Evolutionary conservation across 2,797 vertebrate genomes (phyloP), one percentile per base, ranked within the genome.

Genomic region (Heteromormyrus szaboi): DNA sequence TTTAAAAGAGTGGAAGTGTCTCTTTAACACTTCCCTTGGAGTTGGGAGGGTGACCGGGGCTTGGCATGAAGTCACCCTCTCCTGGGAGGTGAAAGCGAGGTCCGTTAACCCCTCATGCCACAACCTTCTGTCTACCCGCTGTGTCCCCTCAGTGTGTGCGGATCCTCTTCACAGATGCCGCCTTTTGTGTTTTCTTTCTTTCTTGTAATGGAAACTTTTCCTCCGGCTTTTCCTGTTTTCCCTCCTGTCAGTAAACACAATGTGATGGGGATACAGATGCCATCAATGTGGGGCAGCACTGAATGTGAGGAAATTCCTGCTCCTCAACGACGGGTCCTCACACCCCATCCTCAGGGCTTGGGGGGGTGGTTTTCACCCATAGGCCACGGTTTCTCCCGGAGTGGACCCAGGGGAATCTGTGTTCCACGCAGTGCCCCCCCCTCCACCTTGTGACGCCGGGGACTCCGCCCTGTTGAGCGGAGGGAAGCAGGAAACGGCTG

Each of bases 291-390:
- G 12, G 4, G 17, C 33, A 81, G 86, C 6, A 65, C 59, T 44
- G 88, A 85, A 90, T 76, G 44, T 25, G 56, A 88, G 86, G 89
- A 91, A 91, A 88, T 88, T 88, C 88, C 89, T 65, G 48, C 37
- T 87, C 83, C 85, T 87, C 88, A 90, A 17, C 6, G 48, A 59
- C 33, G 53, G 41, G 44, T 56, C 59, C 29, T 7, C 11, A 65
- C 29, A 29, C 65, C 33, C 33, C 37, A 72, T 86, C 46, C 86
- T 29, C 2, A 54, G 19, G 53, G 89, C 19, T 85, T 37, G 9
- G 19, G 19, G 22, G 79, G 50, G 83, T 65, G 90, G 88, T 65
- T 89, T 87, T 68, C 86, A 76, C 37, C 89, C 25, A 65, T 51
- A 54, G 37, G 62, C 89, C 89, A 79, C 44, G 48, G 84, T 88